Evolutionary conservation across 2,797 vertebrate species (phyloP), one percentile per base, ranked within the genome.

Genomic region (Eupleurogrammus muticus): DNA sequence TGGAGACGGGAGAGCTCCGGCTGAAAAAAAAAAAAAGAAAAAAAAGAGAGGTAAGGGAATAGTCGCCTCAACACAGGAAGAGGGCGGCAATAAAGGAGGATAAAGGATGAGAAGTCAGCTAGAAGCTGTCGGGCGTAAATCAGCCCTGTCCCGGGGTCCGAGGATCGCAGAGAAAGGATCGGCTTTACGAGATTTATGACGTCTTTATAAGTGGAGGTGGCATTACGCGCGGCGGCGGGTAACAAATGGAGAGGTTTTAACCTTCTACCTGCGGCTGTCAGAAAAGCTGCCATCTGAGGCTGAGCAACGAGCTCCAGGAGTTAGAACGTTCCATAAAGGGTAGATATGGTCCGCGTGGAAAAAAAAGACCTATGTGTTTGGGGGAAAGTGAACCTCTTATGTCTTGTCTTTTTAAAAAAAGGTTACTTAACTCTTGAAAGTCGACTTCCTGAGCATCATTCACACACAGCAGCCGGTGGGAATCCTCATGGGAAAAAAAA

Each of bases 171-270:
- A 81, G n/a, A n/a, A n/a, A n/a, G 70, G 70, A 78, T 75, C 4
- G 44, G n/a, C 47, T 16, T n/a, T 49, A 6, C 11, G 11, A 84
- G 86, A 93, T 92, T 89, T 88, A 91, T 83, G 80, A 70, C 58
- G 73, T 70, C 80, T 86, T 84, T 85, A 83, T 35, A 77, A 73
- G 71, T 62, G 75, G 83, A 86, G 81, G 83, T 85, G 84, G 81
- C 88, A 81, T 88, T 75, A 79, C 23, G 9, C 68, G 42, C 64
- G 28, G 88, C 70, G 63, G 85, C 88, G 74, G 82, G 77, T 88
- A 89, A 87, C 84, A 89, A 91, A 91, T 90, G 84, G 88, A 81
- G 79, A 81, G 73, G 64, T 61, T 70, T 89, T 91, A 89, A 84
- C 88, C 82, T n/a, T 89, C 70, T 86, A 86, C 79, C 84, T 90